Evolutionary conservation across 2,888 invertebrate genomes (phyloP).

Genomic region (Leptodirus hochenwartii): DNA sequence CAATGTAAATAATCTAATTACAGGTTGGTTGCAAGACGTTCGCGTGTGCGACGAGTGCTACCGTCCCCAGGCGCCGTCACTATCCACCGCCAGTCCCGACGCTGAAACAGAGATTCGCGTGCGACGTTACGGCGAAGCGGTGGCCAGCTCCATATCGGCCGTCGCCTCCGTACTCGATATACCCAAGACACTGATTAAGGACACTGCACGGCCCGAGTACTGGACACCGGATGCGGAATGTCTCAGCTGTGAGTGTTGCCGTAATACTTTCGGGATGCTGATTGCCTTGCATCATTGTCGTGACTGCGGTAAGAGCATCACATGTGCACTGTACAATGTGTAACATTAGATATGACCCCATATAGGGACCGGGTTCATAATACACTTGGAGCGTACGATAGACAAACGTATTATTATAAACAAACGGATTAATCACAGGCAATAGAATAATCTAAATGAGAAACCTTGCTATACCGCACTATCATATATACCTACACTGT

Average conservation of each 20-base stretch:
- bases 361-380: too few species aligned
- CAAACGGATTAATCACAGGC: too few species aligned
- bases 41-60: conserved; percentile 57
- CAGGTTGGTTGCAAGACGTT: conserved; percentile 47
- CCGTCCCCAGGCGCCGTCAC: conserved; percentile 21
- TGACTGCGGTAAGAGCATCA: conserved; percentile 52
- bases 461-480: too few species aligned
- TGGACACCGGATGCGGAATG: conserved; percentile 65
- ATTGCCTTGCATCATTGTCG: conserved; percentile 47
- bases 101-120: conserved; percentile 31
- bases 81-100: too few species aligned
- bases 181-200: conserved; percentile 53
- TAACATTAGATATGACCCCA: too few species aligned
- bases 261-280: conserved; percentile 34
- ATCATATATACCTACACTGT: too few species aligned
- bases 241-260: conserved; percentile 44
- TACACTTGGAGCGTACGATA: too few species aligned
- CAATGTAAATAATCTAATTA: too few species aligned
- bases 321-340: too few species aligned
- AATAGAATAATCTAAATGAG: too few species aligned
- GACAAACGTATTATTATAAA: too few species aligned
- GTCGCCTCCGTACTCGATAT: conserved; percentile 48
- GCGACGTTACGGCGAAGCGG: conserved; percentile 48
- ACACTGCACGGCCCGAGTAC: conserved; percentile 55
- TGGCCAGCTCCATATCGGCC: conserved; percentile 49